Percentiles rank a stretch among this genome's conserved stretches.
Evolutionary conservation across 2,113 vertebrate species (phyloP).

Genomic region (Halichoerus grypus): DNA sequence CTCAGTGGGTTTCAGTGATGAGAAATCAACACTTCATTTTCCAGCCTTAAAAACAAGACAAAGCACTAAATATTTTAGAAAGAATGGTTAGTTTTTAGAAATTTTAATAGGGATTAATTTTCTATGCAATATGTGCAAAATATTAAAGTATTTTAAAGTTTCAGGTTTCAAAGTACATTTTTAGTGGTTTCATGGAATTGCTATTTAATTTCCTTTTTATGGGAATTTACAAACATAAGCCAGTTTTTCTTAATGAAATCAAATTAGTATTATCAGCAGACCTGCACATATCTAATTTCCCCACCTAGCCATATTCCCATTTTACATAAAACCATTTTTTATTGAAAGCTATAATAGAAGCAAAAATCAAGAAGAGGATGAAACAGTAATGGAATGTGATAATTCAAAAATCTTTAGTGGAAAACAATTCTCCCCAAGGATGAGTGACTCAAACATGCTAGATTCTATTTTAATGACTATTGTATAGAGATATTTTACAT

Average conservation of each 20-base stretch:
- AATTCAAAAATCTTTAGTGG: conserved; percentile 1
- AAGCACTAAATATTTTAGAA: conserved; percentile 18
- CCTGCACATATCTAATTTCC: not conserved
- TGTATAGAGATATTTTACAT: not conserved
- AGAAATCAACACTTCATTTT: conserved; percentile 58
- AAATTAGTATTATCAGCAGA: not conserved
- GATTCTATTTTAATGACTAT: not conserved
- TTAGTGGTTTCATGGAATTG: conserved; percentile 7
- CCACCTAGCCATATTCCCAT: not conserved
- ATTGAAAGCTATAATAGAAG: not conserved
- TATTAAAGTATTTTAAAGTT: conserved; percentile 43
- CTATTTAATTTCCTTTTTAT: not conserved
- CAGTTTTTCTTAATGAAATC: conserved; percentile 27
- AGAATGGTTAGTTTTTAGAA: not conserved
- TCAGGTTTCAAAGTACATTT: conserved; percentile 29
- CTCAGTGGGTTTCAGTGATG: conserved; percentile 5
- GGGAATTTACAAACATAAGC: not conserved
- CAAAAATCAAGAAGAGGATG: not conserved
- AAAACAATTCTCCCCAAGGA: conserved; percentile 5
- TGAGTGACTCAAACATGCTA: conserved; percentile 23
- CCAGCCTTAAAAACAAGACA: conserved; percentile 1
- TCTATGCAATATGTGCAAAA: not conserved
- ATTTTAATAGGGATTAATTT: conserved; percentile 19
- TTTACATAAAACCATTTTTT: conserved; percentile 43
- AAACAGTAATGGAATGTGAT: conserved; percentile 38